A percentile compares a stretch with the other conserved stretches of the same genome.
phyloP scores from a whole-genome alignment of 30 jellyfish, hydroid and myxozoan genomes.

The Aurelia aurita complex sp. Pacific region DNA sequence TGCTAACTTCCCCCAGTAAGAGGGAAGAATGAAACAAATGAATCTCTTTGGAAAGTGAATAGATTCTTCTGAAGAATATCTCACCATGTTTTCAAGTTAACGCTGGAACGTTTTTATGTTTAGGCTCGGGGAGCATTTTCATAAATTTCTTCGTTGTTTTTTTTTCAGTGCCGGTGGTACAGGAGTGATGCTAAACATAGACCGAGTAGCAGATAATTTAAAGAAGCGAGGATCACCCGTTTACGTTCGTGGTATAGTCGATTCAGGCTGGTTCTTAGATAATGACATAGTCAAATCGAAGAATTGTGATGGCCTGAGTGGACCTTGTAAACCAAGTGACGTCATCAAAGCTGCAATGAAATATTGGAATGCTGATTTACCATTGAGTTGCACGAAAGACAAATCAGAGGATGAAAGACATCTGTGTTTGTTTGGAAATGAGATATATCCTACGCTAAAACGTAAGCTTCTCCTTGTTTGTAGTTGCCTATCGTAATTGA shows the following conservation, averaged over 20 bases:
- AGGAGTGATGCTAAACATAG: conserved; percentile 89
- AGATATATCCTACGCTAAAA: conserved; percentile 53
- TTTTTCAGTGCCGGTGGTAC: conserved; percentile 97
- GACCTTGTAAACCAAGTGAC: conserved; percentile 56
- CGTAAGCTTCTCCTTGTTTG: conserved; percentile 37
- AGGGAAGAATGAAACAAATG: no score
- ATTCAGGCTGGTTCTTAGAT: conserved; percentile 94
- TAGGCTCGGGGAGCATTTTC: no score
- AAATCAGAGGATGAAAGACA: conserved; percentile 30
- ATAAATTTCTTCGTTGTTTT: background rate
- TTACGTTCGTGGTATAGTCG: conserved; percentile 84
- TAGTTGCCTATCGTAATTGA: no score
- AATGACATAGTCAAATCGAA: conserved; percentile 16
- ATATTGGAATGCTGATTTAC: conserved; percentile 86
- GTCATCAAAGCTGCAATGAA: conserved; percentile 53
- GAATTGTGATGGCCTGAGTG: conserved; percentile 30
- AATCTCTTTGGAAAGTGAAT: no score
- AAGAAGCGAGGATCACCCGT: conserved; percentile 43
- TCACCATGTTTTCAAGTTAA: no score
- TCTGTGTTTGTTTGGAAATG: conserved; percentile 80
- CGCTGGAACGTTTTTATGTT: no score
- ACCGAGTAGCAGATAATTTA: conserved; percentile 75
- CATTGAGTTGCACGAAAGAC: conserved; percentile 49
- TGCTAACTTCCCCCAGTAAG: no score
- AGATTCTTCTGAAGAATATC: no score